Evolutionary conservation across 2,113 vertebrate species (phyloP), one percentile per base, ranked within the genome.

Genomic region (Cynoglossus semilaevis): DNA sequence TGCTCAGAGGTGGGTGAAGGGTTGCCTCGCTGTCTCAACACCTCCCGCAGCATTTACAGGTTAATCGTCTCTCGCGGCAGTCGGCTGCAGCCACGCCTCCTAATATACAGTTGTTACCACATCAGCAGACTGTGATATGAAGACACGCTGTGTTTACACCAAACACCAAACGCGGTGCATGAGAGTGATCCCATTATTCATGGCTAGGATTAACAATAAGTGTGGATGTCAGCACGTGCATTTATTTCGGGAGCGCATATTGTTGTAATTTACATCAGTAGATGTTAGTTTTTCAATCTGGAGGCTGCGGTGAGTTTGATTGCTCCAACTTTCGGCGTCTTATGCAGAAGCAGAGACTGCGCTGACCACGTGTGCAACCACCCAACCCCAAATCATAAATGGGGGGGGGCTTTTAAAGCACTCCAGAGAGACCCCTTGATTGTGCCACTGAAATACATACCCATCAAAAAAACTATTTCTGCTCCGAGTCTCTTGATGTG

Each of bases 381-480:
- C 77, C 77, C 69, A 48, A 64, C 76, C 78, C 66, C 60, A 29
- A 84, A 83, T 79, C 77, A 78, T 82, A 81, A 85, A 85, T 74
- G 53, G 67, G 76, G 72, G 63, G 62, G 29, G 35, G 49, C 56
- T 70, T 83, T 84, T 62, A 63, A 82, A 80, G 58, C 72, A 42
- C 71, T 75, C 75, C 68, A 67, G 62, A 82, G 77, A 87, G 78
- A 84, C 85, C 88, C 85, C 87, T 80, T 79, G 81, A 76, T 81
- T 81, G 83, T 58, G 47, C 81, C 70, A 55, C 79, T 72, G 73
- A 85, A 85, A 83, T 77, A 71, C 79, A 86, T 77, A 82, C 82
- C 82, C 85, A 82, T 86, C 84, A 86, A 88, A 87, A 81, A 74
- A 70, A 69, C 80, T 87, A 87, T 86, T 87, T 82, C 73, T 76